Evolutionary conservation across 2,888 invertebrate species (phyloP).

Genomic region (Rotaria sp.): DNA sequence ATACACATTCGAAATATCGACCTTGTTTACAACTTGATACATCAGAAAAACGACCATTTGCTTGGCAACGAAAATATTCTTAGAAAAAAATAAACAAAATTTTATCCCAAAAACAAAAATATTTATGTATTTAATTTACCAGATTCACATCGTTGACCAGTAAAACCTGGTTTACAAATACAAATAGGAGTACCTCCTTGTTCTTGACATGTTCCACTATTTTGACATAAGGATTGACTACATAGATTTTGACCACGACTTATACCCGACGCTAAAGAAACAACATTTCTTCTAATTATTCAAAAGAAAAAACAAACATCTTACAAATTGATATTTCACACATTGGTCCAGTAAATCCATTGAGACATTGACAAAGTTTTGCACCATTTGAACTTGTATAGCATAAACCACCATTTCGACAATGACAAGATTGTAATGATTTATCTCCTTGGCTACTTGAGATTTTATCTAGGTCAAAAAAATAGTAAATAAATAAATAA

Average conservation of each 20-base stretch:
- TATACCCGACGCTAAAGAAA: not conserved
- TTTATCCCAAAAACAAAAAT: too few species aligned
- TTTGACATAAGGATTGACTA: slow-evolving; percentile 34
- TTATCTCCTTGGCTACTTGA: not conserved
- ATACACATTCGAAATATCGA: slow-evolving; percentile 41
- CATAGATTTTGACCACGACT: slow-evolving; percentile 26
- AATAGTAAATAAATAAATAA: not conserved
- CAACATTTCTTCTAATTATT: not conserved
- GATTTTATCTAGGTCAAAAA: not conserved
- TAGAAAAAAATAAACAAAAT: not conserved
- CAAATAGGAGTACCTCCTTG: slow-evolving; percentile 32
- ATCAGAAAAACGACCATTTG: slow-evolving; percentile 38
- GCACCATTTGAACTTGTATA: not conserved
- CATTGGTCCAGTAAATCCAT: slow-evolving; percentile 34
- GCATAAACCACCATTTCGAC: slow-evolving; percentile 35
- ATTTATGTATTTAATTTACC: not conserved
- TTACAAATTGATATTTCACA: slow-evolving; percentile 36
- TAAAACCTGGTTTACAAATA: slow-evolving; percentile 39
- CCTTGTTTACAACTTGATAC: slow-evolving; percentile 34
- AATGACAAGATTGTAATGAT: not conserved
- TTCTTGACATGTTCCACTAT: slow-evolving; percentile 40
- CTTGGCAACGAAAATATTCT: slow-evolving; percentile 39
- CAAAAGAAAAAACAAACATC: not conserved
- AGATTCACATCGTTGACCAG: slow-evolving; percentile 38
- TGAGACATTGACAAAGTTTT: slow-evolving; percentile 35